Percentiles rank a stretch among this genome's conserved stretches.
Evolutionary conservation across 2,797 vertebrate species (phyloP).

Genomic region (Sandelia bainsii): DNA sequence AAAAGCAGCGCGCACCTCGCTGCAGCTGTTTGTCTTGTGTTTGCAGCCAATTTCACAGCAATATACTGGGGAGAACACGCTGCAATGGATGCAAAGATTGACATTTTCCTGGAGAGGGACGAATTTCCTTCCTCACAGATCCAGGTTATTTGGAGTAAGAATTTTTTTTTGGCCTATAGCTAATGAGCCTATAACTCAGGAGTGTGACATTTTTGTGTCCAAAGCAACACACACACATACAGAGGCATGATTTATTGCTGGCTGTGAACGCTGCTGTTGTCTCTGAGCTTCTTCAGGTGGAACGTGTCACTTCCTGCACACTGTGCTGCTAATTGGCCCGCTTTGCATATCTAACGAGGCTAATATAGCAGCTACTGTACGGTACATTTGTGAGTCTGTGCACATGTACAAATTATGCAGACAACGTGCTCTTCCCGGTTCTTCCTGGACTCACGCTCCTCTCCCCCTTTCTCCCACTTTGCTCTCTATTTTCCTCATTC

Average conservation of each 20-base stretch:
- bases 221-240: slow-evolving; percentile 16
- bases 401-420: slow-evolving; percentile 48
- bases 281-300: slow-evolving; percentile 76
- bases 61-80: slow-evolving; percentile 43
- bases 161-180: slow-evolving; percentile 17
- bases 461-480: slow-evolving; percentile 2
- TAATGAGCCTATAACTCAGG: slow-evolving; percentile 64
- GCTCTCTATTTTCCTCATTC: slow-evolving; percentile 47
- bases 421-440: slow-evolving; percentile 18
- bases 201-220: slow-evolving; percentile 45
- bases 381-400: not conserved
- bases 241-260: slow-evolving; percentile 65
- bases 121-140: not conserved
- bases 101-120: slow-evolving; percentile 18
- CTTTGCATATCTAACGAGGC: slow-evolving; percentile 82
- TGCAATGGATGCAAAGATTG: slow-evolving; percentile 18
- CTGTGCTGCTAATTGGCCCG: slow-evolving; percentile 76
- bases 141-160: slow-evolving; percentile 30
- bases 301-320: slow-evolving; percentile 79
- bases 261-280: slow-evolving; percentile 41
- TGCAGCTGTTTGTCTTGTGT: slow-evolving; percentile 50
- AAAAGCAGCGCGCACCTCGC: slow-evolving; percentile 19
- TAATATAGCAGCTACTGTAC: slow-evolving; percentile 70
- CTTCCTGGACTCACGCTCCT: slow-evolving; percentile 15
- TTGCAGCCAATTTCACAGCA: slow-evolving; percentile 57